Evolutionary conservation across 2,797 vertebrate species (phyloP).

Genomic region (Rousettus madagascariensis): DNA sequence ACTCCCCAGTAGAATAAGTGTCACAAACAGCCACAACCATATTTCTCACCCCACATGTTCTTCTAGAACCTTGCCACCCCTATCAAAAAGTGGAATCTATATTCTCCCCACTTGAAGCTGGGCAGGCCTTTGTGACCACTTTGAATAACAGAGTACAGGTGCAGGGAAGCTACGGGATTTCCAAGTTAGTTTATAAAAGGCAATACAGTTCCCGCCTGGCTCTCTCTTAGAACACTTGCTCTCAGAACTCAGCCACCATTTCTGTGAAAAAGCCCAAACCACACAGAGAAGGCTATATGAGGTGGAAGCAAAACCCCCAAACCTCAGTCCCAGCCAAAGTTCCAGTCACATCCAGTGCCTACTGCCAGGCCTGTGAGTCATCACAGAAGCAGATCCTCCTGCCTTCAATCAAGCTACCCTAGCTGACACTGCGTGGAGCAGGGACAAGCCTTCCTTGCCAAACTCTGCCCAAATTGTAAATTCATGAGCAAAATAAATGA

Average conservation of each 20-base stretch:
- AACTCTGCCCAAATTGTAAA: neutral
- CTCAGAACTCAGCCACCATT: neutral
- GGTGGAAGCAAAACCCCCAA: neutral
- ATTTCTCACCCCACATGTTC: neutral
- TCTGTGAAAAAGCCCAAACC: slow-evolving; percentile 18
- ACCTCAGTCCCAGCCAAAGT: neutral
- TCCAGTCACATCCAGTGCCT: neutral
- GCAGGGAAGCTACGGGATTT: neutral
- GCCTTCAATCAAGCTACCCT: neutral
- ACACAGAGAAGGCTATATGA: neutral
- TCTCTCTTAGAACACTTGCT: neutral
- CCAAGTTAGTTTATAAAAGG: neutral
- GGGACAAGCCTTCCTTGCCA: neutral
- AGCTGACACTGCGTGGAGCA: neutral
- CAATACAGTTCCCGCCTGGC: neutral
- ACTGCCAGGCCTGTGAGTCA: neutral
- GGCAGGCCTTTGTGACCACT: neutral
- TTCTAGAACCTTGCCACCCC: neutral
- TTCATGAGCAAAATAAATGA: neutral
- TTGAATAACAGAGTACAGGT: neutral
- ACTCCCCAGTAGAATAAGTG: neutral
- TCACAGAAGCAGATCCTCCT: neutral
- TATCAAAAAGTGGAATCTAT: neutral
- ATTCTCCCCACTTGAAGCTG: neutral
- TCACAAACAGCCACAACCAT: neutral